A percentile compares a stretch with the other conserved stretches of the same genome.
Conservation (phyloP, 2,797 vertebrate species). For the Ctenopoma kingsleyae region DNA sequence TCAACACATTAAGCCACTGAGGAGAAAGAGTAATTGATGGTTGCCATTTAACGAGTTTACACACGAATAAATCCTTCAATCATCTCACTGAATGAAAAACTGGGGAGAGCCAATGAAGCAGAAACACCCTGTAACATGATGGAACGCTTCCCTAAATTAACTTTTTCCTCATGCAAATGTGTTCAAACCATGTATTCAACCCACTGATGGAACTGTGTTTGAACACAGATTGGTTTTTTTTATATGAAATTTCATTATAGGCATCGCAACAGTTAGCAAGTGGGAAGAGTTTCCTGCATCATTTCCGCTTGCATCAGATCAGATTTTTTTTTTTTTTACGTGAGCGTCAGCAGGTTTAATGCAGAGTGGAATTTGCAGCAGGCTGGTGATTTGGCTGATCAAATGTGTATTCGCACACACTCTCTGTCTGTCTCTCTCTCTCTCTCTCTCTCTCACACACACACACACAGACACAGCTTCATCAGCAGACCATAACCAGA, state of each 20-base stretch:
- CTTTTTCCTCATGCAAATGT: conserved; percentile 73
- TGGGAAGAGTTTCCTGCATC: conserved; percentile 14
- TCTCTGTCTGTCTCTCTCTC: background rate
- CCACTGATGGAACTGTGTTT: conserved; percentile 44
- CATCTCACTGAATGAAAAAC: conserved; percentile 58
- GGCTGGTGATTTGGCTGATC: conserved; percentile 51
- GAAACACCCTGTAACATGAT: conserved; percentile 55
- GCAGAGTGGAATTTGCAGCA: conserved; percentile 39
- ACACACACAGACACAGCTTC: conserved; percentile 36
- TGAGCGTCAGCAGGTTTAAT: conserved; percentile 25
- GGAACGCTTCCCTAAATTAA: conserved; percentile 64
- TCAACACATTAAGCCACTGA: conserved; percentile 77
- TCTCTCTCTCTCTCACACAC: conserved; percentile 17
- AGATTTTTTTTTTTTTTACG: conserved; percentile 31
- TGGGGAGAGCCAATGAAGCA: conserved; percentile 37
- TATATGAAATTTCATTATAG: conserved; percentile 34
- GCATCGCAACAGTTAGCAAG: conserved; percentile 26
- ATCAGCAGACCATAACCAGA: conserved; percentile 73
- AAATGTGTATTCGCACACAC: conserved; percentile 60
- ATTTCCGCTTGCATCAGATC: conserved; percentile 23
- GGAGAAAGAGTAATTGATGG: conserved; percentile 81
- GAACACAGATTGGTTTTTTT: conserved; percentile 31
- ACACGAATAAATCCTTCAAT: conserved; percentile 72
- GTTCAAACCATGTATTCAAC: conserved; percentile 50
- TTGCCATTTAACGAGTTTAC: conserved; percentile 78